Base-by-base conservation (phyloP, 2,797 vertebrate species). In the Muscicapa comitata region DNA sequence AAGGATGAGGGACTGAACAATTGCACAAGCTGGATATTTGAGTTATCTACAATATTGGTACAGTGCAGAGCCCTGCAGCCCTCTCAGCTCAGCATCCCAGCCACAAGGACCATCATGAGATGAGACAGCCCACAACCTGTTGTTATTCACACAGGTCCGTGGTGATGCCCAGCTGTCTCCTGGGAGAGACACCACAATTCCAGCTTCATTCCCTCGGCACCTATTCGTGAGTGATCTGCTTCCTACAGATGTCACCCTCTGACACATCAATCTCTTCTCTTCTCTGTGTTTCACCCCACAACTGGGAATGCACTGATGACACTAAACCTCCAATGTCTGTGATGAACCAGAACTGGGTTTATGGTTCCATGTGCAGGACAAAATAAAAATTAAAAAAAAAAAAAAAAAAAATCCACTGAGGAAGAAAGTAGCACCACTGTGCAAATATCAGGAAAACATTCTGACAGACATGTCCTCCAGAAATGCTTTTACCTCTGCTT, bases 1-100 rank as follows among this genome's bases (percentile, higher is more conserved):
- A 97, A 97, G 92, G 96, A 97, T 90, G 96, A 97, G 94, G 96
- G 95, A 94, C 97, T 95, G 97, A 94, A 97, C 95, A 93, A 91
- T 91, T 95, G 94, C 85, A 91, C 95, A 95, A 96, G 94, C 88
- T 94, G 94, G 91, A 85, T 96, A 90, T 96, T 89, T 92, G 55
- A 96, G 71, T 75, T 92, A 93, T 97, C 96, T 97, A 97, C 95
- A 97, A 95, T 74, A 97, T 93, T 63, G 77, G 94, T 92, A 88
- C 93, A 72, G 93, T 93, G 96, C 84, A 89, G 96, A 91, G 90
- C 88, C 62, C 94, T 88, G 86, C 37, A 87, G 88, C 93, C 86
- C 96, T 94, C 94, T 68, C 72, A 82, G 47, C 78, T 93, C 81
- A 90, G 93, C 92, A 90, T 93, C 96, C 96, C 81, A 68, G 62